Base-by-base conservation (phyloP, 2,888 invertebrate genomes). In the Idaea aversata region DNA sequence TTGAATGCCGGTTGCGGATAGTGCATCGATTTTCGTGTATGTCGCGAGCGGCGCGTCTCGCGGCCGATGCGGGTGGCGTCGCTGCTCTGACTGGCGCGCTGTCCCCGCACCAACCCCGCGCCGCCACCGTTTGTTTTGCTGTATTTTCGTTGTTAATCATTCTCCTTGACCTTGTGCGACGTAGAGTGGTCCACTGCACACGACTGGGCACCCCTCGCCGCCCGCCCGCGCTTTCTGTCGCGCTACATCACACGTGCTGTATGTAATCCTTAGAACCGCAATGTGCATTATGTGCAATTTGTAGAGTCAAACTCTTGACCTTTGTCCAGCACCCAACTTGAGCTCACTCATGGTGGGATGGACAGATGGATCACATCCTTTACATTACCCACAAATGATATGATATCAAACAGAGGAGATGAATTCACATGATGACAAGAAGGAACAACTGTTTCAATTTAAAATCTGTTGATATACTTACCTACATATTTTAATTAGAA, bases 101-200 rank as follows among this genome's bases (percentile, higher is more conserved):
- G 83, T 81, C 86, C 84, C 85, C 87, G 81, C 85, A 73, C 83
- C 74, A 77, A 78, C 87, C 86, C 87, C 88, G 84, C 89, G 80
- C 86, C 85, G 83, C 84, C 87, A 86, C 86, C 89, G 88, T 91
- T 91, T 91, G 91, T 93, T 93, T 93, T 91, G 91, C 91, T 91
- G 92, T 92, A 93, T 91, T 92, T 93, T 93, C 90, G 91, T 91
- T 91, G 91, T 92, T 93, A 93, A 93, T 93, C 93, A 93, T 93
- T 93, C 93, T 93, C 93, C 93, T 93, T 92, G 92, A 93, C 93
- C 91, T 92, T 91, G 91, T 90, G 90, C 93, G 91, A 89, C 89
- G 92, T 85, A 84, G 89, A 92, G 91, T 93, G 92, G 92, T 91
- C 93, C 91, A 91, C 91, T 92, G 90, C 90, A 91, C 91, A 91